Evolutionary conservation across 2,797 vertebrate genomes (phyloP).

Genomic region (Enteromius argenteus): DNA sequence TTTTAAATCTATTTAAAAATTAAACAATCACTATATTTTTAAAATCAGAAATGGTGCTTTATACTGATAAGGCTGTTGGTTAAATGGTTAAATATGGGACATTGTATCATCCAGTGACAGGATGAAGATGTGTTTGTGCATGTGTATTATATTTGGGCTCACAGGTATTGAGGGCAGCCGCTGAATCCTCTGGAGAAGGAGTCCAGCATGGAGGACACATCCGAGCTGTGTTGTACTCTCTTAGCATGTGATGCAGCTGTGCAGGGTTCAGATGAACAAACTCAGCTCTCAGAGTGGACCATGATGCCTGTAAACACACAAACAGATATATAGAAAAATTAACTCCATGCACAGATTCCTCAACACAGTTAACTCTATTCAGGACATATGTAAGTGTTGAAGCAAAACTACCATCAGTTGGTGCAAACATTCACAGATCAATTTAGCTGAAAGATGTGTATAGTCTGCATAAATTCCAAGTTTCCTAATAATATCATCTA

Average conservation of each 20-base stretch:
- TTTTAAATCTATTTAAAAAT: neutral
- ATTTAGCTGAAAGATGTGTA: too few species aligned
- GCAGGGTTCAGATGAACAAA: conserved; percentile 77
- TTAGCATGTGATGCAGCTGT: conserved; percentile 83
- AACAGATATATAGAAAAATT: neutral
- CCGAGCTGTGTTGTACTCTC: conserved; percentile 74
- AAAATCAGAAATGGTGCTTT: neutral
- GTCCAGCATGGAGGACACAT: conserved; percentile 72
- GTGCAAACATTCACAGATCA: neutral
- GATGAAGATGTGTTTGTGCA: neutral
- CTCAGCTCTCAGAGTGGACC: conserved; percentile 76
- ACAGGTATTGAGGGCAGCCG: conserved; percentile 74
- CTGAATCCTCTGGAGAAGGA: conserved; percentile 66
- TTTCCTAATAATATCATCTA: neutral
- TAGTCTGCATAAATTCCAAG: too few species aligned
- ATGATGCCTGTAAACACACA: conserved; percentile 71
- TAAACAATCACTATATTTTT: neutral
- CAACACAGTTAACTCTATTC: neutral
- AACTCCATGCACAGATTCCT: neutral
- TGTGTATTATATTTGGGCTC: conserved; percentile 38
- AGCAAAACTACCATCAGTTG: neutral
- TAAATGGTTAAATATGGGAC: neutral
- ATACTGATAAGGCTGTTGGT: neutral
- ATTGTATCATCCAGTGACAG: neutral
- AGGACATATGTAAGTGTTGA: neutral